Percentiles rank a stretch among this genome's conserved stretches.
Conservation (phyloP, 2,113 vertebrate species). For the Entelurus aequoreus region DNA sequence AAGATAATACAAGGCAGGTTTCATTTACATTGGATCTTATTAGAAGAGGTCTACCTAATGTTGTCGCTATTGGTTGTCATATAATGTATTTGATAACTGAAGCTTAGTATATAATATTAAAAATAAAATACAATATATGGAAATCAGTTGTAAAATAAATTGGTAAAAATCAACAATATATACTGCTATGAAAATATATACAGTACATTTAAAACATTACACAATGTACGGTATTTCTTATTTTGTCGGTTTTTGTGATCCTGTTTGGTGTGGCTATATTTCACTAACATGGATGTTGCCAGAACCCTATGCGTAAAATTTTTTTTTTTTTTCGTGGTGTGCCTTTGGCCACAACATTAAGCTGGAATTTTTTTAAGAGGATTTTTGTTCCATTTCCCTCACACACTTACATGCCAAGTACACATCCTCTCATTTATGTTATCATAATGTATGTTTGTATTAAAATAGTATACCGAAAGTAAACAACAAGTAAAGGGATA, state of each 20-base stretch:
- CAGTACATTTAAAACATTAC: no score
- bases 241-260: constrained; percentile 5
- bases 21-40: no score
- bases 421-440: constrained; percentile 14
- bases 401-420: constrained; percentile 3
- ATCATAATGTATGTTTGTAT: background rate
- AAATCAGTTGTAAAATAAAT: no score
- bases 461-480: no score
- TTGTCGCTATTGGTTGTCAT: no score
- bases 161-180: background rate
- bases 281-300: background rate
- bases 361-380: constrained; percentile 49
- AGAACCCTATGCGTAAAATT: constrained; percentile 15
- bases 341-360: constrained; percentile 34
- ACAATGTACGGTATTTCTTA: background rate
- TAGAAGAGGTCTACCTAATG: no score
- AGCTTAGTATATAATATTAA: no score
- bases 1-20: background rate
- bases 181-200: background rate
- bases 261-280: background rate
- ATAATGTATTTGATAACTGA: no score
- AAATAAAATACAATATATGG: no score
- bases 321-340: constrained; percentile 19
- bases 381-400: constrained; percentile 24
- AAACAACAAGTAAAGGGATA: no score